These are phyloP conservation scores for Recurvirostra avosetta DNA, from an alignment of 2,113 vertebrate species.

Conservation along the genomic window DNA sequence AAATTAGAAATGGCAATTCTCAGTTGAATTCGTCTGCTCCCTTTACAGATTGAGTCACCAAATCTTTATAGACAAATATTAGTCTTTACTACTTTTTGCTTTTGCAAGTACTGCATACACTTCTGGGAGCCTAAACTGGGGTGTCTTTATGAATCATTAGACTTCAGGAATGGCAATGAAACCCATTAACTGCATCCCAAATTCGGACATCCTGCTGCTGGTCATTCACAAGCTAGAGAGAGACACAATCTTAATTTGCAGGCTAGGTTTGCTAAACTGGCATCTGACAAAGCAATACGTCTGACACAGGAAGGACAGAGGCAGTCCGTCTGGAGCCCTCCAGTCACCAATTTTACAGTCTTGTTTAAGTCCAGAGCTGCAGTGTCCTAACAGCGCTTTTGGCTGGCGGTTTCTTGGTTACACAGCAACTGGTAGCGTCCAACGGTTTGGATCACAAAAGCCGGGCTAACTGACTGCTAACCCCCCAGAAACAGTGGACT, in stretches of 20 bases:
- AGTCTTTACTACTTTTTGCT: neutral
- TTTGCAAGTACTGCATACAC: neutral
- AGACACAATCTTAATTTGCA: neutral
- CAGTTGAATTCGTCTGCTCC: neutral
- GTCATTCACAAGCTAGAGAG: neutral
- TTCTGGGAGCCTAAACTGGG: neutral
- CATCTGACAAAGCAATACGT: neutral
- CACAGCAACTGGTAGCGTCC: neutral
- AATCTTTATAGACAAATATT: neutral
- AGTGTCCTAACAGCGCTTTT: neutral
- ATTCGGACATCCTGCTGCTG: neutral
- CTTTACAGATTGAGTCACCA: neutral
- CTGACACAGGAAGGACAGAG: neutral
- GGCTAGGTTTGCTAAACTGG: neutral
- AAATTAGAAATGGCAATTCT: conserved; percentile 24
- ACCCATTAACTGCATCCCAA: neutral
- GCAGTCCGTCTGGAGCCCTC: neutral
- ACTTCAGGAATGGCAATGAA: neutral
- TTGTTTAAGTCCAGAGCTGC: neutral
- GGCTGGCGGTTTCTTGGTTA: neutral
- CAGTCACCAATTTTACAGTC: neutral
- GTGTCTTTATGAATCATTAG: neutral
- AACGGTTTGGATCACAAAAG: neutral
- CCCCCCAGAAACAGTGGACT: neutral
- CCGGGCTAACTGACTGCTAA: neutral